These are phyloP conservation scores for Neogobius melanostomus DNA, from an alignment of 2,113 vertebrate species.

Conservation along the genomic window DNA sequence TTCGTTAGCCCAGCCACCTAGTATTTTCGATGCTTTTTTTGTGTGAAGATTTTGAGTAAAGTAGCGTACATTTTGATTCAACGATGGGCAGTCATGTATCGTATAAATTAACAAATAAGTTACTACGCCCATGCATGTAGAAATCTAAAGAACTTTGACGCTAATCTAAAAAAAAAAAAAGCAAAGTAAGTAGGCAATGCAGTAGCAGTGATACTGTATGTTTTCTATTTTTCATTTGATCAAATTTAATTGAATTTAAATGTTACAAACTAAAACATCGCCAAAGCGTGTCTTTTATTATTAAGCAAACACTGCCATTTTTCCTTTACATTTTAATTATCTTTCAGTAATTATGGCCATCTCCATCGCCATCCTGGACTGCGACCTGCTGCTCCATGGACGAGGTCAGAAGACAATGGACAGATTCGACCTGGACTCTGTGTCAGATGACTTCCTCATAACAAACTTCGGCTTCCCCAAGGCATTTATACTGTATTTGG, in stretches of 20 bases:
- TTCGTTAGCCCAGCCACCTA: conserved; percentile 12
- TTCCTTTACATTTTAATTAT: not conserved
- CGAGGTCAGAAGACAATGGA: conserved; percentile 91
- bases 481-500: conserved; percentile 90
- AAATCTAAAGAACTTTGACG: too few relatives aligned
- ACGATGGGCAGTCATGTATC: not conserved
- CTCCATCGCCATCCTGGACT: conserved; percentile 89
- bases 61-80: not conserved
- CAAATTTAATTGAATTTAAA: too few relatives aligned
- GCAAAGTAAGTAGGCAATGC: not conserved
- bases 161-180: not conserved
- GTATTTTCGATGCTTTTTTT: not conserved
- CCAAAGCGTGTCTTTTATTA: not conserved
- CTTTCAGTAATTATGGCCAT: conserved; percentile 80
- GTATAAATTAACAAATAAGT: not conserved
- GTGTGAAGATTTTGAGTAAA: not conserved
- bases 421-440: conserved; percentile 89
- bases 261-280: too few relatives aligned
- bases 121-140: not conserved
- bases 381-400: conserved; percentile 93
- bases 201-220: not conserved
- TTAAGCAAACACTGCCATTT: too few relatives aligned
- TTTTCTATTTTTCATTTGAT: too few relatives aligned
- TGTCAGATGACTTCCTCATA: conserved; percentile 87
- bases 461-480: conserved; percentile 91